Evolutionary conservation across 2,113 vertebrate genomes (phyloP), one percentile per base, ranked within the genome.

Genomic region (Speoplatyrhinus poulsoni): DNA sequence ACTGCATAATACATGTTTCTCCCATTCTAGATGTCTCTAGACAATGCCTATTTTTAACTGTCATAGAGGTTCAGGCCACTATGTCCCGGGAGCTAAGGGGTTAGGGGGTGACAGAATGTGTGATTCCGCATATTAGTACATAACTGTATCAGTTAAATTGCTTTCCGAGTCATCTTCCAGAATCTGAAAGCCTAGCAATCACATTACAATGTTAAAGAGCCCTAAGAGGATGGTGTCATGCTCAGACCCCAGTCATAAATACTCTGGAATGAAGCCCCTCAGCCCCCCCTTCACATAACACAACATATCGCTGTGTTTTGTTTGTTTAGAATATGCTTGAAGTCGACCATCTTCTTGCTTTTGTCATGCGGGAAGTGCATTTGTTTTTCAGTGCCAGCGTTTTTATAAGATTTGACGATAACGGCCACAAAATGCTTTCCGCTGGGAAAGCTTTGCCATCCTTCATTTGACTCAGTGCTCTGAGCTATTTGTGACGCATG

Each of bases 401-500:
- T 41, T 41, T 41, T 41, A 4, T 26, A 41, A 41, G 54, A 56
- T n/a, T 9, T n/a, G 15, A 17, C 13, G 54, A 17, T 17, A 56
- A 17, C 17, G n/a, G 54, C 12, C 16, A 56, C 12, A 16, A 16
- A 56, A 17, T 56, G 16, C 26, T 4, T 3, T 26, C 8, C 19
- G 3, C 11, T 46, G 16, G 15, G 9, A 26, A 5, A 13, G 46
- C 3, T 19, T 15, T n/a, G 10, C 16, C 10, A 26, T 12, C 84
- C 82, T 82, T 63, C 72, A 75, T 85, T 71, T 76, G 81, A 89
- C 80, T 81, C 81, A 88, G 84, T 68, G 74, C 87, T 87, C 72
- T 90, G 84, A 88, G 85, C 36, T 41, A 41, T 88, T 82, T 71
- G 82, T 83, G 85, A 86, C 79, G 85, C 85, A 76, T 80, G 69